Evolutionary conservation across 2,113 vertebrate genomes (phyloP).

Genomic region (Echinops telfairi): DNA sequence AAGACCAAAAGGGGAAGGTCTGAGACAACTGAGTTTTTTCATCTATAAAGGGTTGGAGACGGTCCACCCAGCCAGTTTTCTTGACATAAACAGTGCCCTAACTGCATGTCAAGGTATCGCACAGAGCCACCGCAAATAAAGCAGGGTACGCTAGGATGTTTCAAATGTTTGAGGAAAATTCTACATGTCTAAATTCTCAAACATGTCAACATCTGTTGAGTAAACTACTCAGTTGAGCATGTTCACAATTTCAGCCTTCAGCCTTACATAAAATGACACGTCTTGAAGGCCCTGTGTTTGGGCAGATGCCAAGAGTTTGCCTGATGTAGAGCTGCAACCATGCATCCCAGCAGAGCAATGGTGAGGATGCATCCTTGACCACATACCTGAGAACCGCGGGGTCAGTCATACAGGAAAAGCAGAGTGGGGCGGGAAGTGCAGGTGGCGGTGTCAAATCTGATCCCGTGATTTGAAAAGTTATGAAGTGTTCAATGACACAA

Average conservation of each 20-base stretch:
- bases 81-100: not conserved
- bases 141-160: not conserved
- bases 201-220: not conserved
- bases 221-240: not conserved
- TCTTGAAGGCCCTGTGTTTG: conserved; percentile 3
- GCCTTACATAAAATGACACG: not conserved
- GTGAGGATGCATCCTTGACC: no score
- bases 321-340: no score
- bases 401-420: no score
- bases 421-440: no score
- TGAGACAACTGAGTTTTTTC: not conserved
- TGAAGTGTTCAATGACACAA: no score
- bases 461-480: no score
- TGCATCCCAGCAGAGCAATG: no score
- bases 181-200: not conserved
- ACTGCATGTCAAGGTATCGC: not conserved
- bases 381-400: no score
- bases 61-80: not conserved
- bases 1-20: not conserved
- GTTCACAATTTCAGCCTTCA: conserved; percentile 9
- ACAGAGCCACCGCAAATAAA: not conserved
- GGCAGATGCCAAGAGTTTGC: not conserved
- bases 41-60: not conserved
- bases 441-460: no score
- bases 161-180: not conserved